Conservation (phyloP, 2,113 vertebrate species). For the Prochilodus magdalenae region DNA sequence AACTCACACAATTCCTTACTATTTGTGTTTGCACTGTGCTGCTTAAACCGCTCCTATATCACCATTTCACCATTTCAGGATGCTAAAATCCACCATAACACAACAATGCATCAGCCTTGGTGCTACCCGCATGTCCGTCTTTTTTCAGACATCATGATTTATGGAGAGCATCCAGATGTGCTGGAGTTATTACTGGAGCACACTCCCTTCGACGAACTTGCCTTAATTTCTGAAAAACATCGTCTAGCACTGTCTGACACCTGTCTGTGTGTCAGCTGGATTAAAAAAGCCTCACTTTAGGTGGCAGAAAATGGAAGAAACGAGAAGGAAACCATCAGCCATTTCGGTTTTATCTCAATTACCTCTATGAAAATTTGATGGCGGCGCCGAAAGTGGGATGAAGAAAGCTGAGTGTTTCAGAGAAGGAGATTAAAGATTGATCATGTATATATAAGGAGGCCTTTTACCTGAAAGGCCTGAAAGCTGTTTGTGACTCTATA, state of each 20-base stretch:
- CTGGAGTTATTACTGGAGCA: background rate
- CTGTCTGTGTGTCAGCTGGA: slow-evolving; percentile 2
- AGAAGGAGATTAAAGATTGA: slow-evolving; percentile 73
- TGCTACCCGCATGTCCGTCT: background rate
- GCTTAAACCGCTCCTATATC: background rate
- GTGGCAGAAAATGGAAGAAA: slow-evolving; percentile 27
- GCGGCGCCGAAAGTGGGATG: slow-evolving; percentile 43
- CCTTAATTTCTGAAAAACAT: slow-evolving; percentile 5
- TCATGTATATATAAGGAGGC: slow-evolving; percentile 61
- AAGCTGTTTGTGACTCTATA: slow-evolving; percentile 11
- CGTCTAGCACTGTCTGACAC: slow-evolving; percentile 66
- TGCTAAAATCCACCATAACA: background rate
- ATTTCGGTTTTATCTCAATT: slow-evolving; percentile 75
- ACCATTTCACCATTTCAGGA: background rate
- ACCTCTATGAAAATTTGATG: slow-evolving; percentile 75
- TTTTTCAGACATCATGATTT: slow-evolving; percentile 5
- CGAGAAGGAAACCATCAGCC: slow-evolving; percentile 43
- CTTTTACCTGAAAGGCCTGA: slow-evolving; percentile 32
- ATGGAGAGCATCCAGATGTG: background rate
- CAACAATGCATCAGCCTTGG: background rate
- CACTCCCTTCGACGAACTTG: background rate
- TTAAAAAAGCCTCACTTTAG: slow-evolving; percentile 46
- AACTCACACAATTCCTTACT: background rate
- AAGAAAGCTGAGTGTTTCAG: slow-evolving; percentile 56
- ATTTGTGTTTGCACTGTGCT: background rate